phyloP scores from a whole-genome alignment of 1,140 invertebrate species.

The Drusus annulatus region DNA sequence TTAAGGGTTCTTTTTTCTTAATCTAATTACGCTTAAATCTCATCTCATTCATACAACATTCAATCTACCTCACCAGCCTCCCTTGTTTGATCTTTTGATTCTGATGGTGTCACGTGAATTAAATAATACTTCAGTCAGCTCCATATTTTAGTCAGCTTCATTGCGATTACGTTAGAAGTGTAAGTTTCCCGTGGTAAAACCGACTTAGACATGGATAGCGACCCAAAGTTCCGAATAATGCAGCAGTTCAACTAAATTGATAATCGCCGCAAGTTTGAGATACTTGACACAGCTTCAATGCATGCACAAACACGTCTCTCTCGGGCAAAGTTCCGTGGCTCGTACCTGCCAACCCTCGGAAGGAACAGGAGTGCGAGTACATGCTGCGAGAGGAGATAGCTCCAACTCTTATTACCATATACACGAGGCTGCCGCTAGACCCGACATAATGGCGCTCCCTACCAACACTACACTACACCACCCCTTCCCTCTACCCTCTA shows the following conservation, averaged over 20 bases:
- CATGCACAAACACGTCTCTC: conserved; percentile 26
- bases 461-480: background rate
- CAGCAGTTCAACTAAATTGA: conserved; percentile 20
- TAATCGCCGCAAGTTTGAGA: conserved; percentile 32
- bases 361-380: background rate
- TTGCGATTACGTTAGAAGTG: background rate
- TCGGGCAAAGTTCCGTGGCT: conserved; percentile 18
- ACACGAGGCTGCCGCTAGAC: conserved; percentile 46
- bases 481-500: background rate
- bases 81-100: no score
- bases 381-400: conserved; percentile 32
- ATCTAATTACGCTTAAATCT: no score
- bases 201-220: conserved; percentile 11
- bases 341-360: conserved; percentile 8
- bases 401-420: conserved; percentile 54
- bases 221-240: conserved; percentile 8
- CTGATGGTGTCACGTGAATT: no score
- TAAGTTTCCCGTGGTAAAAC: background rate
- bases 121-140: no score
- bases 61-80: no score
- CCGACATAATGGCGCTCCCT: conserved; percentile 51
- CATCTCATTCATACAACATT: no score
- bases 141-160: no score
- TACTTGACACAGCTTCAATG: conserved; percentile 25
- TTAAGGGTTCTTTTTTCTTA: no score